Evolutionary conservation across 2,797 vertebrate genomes (phyloP).

Genomic region (Gymnothorax javanicus): DNA sequence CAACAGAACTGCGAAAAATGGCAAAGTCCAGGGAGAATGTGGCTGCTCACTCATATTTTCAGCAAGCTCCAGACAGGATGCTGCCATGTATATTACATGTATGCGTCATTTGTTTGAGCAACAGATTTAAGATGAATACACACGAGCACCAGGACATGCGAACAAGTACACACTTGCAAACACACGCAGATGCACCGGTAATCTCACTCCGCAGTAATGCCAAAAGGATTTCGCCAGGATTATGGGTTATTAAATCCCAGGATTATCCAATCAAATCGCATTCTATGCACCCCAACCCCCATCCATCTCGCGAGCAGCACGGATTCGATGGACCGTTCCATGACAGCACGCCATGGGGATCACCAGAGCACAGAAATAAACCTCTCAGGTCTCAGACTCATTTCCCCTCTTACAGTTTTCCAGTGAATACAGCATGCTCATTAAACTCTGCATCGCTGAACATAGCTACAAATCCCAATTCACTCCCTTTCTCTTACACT

Average conservation of each 20-base stretch:
- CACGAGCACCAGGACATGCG: constrained; percentile 5
- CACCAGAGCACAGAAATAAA: constrained; percentile 41
- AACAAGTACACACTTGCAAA: constrained; percentile 12
- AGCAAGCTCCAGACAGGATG: not conserved
- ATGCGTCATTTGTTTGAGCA: not conserved
- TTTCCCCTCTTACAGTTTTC: constrained; percentile 33
- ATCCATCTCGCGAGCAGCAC: constrained; percentile 60
- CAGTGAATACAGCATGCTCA: constrained; percentile 28
- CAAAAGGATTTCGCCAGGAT: constrained; percentile 77
- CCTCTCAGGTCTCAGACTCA: constrained; percentile 43
- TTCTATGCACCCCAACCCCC: constrained; percentile 64
- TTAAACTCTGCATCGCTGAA: not conserved
- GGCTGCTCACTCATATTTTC: not conserved
- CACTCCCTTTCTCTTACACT: not conserved
- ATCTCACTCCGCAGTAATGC: constrained; percentile 72
- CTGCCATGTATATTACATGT: not conserved
- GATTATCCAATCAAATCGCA: constrained; percentile 85
- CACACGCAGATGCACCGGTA: constrained; percentile 63
- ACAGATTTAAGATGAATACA: constrained; percentile 3
- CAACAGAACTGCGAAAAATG: not conserved
- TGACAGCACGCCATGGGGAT: constrained; percentile 50
- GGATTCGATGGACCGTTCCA: constrained; percentile 69
- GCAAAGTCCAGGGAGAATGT: not conserved
- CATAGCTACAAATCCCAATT: not conserved
- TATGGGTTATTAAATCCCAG: constrained; percentile 80